phyloP scores from a whole-genome alignment of 2,113 vertebrate genomes.

The Cyanoramphus novaezelandiae region DNA sequence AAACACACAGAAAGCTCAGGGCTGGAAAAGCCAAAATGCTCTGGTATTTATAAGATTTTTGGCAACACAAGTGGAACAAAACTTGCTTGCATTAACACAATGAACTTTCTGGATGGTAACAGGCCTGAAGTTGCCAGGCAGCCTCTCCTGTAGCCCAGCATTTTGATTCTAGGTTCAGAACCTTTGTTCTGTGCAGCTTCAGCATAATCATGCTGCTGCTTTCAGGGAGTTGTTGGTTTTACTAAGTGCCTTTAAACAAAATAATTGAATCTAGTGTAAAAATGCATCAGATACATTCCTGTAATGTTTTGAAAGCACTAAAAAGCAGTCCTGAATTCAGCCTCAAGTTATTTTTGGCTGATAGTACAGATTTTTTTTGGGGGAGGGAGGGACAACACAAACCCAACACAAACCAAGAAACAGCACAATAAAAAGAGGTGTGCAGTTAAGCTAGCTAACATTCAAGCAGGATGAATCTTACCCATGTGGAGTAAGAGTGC shows the following conservation, averaged over 20 bases:
- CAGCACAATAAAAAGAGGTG: background rate
- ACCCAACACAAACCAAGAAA: background rate
- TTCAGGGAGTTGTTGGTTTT: background rate
- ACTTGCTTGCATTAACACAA: background rate
- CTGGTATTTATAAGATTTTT: background rate
- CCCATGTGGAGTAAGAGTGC: background rate
- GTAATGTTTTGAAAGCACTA: slow-evolving; percentile 17
- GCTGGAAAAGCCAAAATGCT: background rate
- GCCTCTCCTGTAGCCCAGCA: background rate
- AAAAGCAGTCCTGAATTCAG: background rate
- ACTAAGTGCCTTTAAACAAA: background rate
- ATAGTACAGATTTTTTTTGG: background rate
- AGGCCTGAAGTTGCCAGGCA: background rate
- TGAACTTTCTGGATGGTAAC: background rate
- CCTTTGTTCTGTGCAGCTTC: background rate
- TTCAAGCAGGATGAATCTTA: background rate
- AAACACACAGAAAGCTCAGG: background rate
- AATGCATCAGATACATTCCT: slow-evolving; percentile 19
- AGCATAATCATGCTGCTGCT: background rate
- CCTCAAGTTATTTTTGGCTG: slow-evolving; percentile 12
- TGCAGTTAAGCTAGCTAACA: background rate
- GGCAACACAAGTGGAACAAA: background rate
- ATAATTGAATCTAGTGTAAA: background rate
- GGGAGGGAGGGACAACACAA: background rate
- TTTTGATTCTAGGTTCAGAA: background rate